Evolutionary conservation across 2,888 invertebrate species (phyloP).

Genomic region (Scaptodrosophila latifasciaeformis): DNA sequence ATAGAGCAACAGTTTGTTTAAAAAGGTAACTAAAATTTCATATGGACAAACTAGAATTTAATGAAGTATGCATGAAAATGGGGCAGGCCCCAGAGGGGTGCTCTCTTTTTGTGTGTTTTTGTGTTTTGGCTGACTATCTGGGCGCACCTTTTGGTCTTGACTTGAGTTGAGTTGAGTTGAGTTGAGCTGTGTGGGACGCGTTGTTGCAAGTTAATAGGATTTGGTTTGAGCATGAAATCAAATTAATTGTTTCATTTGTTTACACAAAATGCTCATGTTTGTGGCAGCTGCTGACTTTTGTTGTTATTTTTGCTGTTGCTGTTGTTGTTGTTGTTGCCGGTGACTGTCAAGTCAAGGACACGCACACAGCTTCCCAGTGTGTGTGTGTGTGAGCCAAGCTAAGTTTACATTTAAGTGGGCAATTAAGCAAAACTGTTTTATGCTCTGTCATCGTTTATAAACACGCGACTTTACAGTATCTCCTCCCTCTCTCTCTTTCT

Average conservation of each 20-base stretch:
- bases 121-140: no score
- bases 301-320: no score
- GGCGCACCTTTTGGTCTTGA: background rate
- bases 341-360: background rate
- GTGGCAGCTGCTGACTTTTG: no score
- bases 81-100: slow-evolving; percentile 7
- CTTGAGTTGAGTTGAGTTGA: background rate
- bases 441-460: slow-evolving; percentile 33
- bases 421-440: slow-evolving; percentile 49
- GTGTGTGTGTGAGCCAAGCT: slow-evolving; percentile 4
- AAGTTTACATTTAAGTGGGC: slow-evolving; percentile 42
- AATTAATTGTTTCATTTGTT: slow-evolving; percentile 65
- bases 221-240: slow-evolving; percentile 49
- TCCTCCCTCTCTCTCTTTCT: no score
- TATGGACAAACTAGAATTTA: slow-evolving; percentile 5
- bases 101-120: no score
- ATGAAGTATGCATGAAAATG: slow-evolving; percentile 60
- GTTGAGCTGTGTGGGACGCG: slow-evolving; percentile 1
- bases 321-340: background rate
- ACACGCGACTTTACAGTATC: slow-evolving; percentile 8
- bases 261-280: slow-evolving; percentile 37
- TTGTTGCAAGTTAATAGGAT: slow-evolving; percentile 53
- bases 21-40: no score
- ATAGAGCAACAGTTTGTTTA: slow-evolving; percentile 55
- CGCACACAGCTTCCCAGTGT: slow-evolving; percentile 1